Evolutionary conservation across 2,797 vertebrate genomes (phyloP).

Genomic region (Phoxinus dragarum): DNA sequence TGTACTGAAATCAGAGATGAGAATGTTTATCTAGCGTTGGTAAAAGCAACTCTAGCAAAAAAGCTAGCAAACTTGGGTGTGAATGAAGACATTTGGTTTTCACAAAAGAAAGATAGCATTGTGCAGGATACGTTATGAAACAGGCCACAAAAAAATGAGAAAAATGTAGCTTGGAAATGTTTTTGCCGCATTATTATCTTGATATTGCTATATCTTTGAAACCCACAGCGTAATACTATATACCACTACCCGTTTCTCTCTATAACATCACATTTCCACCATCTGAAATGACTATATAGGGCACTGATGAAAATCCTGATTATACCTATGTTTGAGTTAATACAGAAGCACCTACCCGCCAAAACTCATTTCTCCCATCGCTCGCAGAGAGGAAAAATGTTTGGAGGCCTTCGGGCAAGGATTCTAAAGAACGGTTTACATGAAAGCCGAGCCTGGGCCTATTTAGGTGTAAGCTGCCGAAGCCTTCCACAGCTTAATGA

Average conservation of each 20-base stretch:
- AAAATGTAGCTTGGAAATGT: background rate
- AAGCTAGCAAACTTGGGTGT: background rate
- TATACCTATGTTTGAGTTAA: constrained; percentile 2
- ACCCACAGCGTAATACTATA: background rate
- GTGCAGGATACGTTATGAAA: background rate
- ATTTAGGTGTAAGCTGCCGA: background rate
- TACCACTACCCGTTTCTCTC: background rate
- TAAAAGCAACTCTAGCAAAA: background rate
- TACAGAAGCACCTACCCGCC: background rate
- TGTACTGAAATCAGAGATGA: background rate
- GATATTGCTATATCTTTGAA: background rate
- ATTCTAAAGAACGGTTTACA: constrained; percentile 19
- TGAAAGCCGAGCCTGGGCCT: background rate
- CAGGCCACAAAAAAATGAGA: background rate
- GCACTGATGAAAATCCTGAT: constrained; percentile 25
- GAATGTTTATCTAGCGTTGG: background rate
- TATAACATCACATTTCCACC: constrained; percentile 9
- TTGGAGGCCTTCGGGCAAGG: constrained; percentile 28
- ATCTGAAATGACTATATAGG: constrained; percentile 11
- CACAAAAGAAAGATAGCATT: background rate
- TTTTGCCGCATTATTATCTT: background rate
- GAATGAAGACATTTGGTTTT: background rate
- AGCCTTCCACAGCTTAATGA: constrained; percentile 23
- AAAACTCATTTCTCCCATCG: constrained; percentile 8
- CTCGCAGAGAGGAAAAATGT: background rate